Base-by-base conservation (phyloP, 2,797 vertebrate species). In the Rhinatrema bivittatum region DNA sequence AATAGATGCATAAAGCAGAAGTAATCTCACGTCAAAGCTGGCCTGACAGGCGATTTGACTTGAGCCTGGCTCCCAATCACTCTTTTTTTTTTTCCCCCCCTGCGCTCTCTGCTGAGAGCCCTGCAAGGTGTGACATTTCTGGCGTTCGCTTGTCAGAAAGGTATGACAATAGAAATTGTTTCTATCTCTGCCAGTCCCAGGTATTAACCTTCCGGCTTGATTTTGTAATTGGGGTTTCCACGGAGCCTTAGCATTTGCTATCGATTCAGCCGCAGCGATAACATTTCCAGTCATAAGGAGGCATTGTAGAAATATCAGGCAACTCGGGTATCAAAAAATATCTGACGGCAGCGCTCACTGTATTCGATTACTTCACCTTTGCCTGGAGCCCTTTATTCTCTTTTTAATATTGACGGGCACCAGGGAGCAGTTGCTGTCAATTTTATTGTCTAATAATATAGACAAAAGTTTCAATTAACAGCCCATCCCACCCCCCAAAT, bases 21-120 rank as follows among this genome's bases (percentile, higher is more conserved):
- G 87, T 88, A 87, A 96, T 95, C 91, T 87, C 52, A 54, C 87
- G 88, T 90, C 90, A 91, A 85, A 85, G 85, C 82, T 63, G 58
- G 79, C 79, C 78, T 91, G 90, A 91, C 89, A 91, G 90, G 90
- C 86, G 88, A 94, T 95, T 90, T 92, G 89, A 95, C 88, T 89
- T 77, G 77, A 84, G 79, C 79, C 84, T 87, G 88, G 80, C 76
- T 85, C 76, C 77, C 87, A 87, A 90, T 93, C 89, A 90, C 84
- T 91, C 90, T 91, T 78, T 47, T 67, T n/a, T n/a, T n/a, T n/a
- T n/a, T n/a, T n/a, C n/a, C n/a, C n/a, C n/a, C 85, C 80, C 83
- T 76, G 63, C 74, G 72, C 77, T 74, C 34, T 14, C 50, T 60
- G 61, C 68, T 58, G 62, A 73, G 68, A 60, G 67, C 58, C 54